Percentiles rank a stretch among this genome's conserved stretches.
These are phyloP conservation scores for Ranitomeya imitator DNA, from an alignment of 2,113 vertebrate species.

Conservation along the genomic window DNA sequence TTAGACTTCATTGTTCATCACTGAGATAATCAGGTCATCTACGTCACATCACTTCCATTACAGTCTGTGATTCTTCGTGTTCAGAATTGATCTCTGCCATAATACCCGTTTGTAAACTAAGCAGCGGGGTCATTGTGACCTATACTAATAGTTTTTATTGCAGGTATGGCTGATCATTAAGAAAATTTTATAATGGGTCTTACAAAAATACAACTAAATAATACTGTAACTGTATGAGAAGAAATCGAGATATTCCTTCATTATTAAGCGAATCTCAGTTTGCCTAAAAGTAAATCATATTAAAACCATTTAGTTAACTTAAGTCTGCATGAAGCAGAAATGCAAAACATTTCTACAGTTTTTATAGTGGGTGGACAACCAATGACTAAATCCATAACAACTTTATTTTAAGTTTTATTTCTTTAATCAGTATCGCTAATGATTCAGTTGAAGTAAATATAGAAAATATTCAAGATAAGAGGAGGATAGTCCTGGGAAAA, in stretches of 20 bases:
- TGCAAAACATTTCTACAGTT: neutral
- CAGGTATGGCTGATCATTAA: neutral
- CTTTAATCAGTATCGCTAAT: conserved; percentile 18
- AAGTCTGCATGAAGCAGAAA: conserved; percentile 1
- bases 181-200: neutral
- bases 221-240: neutral
- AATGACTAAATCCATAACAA: conserved; percentile 33
- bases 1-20: neutral
- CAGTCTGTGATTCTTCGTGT: neutral
- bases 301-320: neutral
- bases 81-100: neutral
- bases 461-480: conserved; percentile 23
- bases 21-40: neutral
- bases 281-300: neutral
- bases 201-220: neutral
- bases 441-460: conserved; percentile 11
- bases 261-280: neutral
- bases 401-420: conserved; percentile 22
- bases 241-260: neutral
- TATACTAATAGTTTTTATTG: neutral
- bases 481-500: conserved; percentile 25
- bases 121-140: neutral
- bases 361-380: neutral
- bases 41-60: neutral
- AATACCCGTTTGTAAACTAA: neutral